phyloP scores from a whole-genome alignment of 2,797 vertebrate genomes.

The Nasua narica region DNA sequence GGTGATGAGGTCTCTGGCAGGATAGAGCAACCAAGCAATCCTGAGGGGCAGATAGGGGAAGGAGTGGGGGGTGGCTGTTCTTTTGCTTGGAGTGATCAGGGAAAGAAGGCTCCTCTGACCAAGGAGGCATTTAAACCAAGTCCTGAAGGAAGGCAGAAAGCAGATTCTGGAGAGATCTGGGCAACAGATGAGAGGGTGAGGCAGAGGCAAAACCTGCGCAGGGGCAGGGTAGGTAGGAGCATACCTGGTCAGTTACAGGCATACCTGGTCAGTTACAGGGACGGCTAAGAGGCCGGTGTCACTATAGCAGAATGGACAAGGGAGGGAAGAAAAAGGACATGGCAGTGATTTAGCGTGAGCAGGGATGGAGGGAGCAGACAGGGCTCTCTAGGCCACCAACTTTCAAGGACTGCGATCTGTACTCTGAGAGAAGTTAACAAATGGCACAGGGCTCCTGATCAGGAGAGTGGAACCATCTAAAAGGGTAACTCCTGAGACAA shows the following conservation, averaged over 20 bases:
- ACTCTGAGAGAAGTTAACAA: not conserved
- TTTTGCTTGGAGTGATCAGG: not conserved
- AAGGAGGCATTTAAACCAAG: conserved; percentile 1
- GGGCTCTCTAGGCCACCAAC: not conserved
- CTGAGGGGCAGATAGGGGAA: not conserved
- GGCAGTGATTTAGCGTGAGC: not conserved
- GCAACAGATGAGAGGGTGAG: not conserved
- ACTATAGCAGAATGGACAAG: not conserved
- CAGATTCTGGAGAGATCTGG: not conserved
- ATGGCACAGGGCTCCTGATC: not conserved
- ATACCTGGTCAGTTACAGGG: not conserved
- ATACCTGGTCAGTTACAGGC: not conserved
- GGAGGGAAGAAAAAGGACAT: not conserved
- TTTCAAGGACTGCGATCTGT: not conserved
- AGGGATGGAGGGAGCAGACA: not conserved
- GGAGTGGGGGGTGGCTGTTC: not conserved
- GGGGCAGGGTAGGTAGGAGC: not conserved
- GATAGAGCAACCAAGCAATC: not conserved
- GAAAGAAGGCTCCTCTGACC: not conserved
- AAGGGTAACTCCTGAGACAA: not conserved
- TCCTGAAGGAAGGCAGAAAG: not conserved
- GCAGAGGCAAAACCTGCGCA: not conserved
- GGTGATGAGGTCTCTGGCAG: not conserved
- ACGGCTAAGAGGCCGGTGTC: not conserved
- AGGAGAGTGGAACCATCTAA: not conserved